A percentile compares a stretch with the other conserved stretches of the same genome.
These are phyloP conservation scores for Hoplodrina blanda DNA, from an alignment of 2,888 invertebrate genomes.

Conservation along the genomic window DNA sequence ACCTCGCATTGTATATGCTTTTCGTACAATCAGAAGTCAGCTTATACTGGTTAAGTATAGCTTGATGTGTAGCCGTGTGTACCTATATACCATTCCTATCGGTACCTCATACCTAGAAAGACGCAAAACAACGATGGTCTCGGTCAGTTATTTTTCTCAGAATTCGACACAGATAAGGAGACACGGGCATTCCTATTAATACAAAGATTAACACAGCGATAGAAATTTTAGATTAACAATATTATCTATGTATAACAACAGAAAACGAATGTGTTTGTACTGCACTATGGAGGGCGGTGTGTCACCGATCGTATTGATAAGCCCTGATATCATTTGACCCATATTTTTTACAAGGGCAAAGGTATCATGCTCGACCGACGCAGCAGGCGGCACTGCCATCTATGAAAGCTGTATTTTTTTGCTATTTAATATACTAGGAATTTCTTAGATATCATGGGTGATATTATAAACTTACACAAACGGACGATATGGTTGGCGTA, in stretches of 20 bases:
- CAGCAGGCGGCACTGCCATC: neutral
- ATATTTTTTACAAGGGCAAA: conserved; percentile 67
- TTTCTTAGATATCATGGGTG: too few species aligned
- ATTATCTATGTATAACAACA: conserved; percentile 56
- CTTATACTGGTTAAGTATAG: too few species aligned
- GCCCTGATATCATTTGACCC: conserved; percentile 67
- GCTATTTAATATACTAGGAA: too few species aligned
- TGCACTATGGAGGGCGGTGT: conserved; percentile 45
- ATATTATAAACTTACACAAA: too few species aligned
- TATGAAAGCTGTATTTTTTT: neutral
- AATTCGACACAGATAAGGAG: conserved; percentile 24
- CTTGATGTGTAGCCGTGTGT: too few species aligned
- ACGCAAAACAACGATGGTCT: neutral
- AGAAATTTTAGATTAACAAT: conserved; percentile 39
- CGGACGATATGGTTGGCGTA: too few species aligned
- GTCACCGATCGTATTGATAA: conserved; percentile 61
- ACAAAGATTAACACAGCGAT: conserved; percentile 26
- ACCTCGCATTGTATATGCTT: too few species aligned
- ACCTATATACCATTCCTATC: too few species aligned
- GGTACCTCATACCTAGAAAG: neutral
- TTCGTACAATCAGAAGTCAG: too few species aligned
- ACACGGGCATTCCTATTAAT: conserved; percentile 10
- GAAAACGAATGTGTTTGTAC: conserved; percentile 53
- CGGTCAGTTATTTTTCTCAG: conserved; percentile 9
- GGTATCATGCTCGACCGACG: neutral